These are phyloP conservation scores for Crenichthys baileyi DNA, from an alignment of 2,797 vertebrate species.

Conservation along the genomic window DNA sequence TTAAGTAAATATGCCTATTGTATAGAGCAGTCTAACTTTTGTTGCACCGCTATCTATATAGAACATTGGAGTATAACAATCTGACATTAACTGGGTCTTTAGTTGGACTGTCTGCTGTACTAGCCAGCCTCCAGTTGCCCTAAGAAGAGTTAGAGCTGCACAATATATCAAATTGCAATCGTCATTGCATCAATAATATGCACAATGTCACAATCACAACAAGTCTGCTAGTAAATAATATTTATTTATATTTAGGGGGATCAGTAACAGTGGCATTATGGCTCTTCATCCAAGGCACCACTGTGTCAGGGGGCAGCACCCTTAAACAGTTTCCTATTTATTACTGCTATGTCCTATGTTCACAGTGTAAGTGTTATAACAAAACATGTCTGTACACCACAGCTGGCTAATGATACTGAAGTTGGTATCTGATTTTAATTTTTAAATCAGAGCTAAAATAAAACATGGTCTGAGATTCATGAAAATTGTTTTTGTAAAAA, in stretches of 20 bases:
- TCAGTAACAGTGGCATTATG: not conserved
- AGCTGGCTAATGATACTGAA: not conserved
- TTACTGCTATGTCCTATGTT: no score
- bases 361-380: not conserved
- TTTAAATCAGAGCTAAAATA: not conserved
- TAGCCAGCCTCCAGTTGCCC: not conserved
- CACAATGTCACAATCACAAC: not conserved
- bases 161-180: not conserved
- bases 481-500: no score
- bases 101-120: not conserved
- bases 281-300: no score
- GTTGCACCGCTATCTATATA: not conserved
- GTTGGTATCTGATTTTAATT: not conserved
- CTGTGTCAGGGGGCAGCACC: no score
- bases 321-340: not conserved
- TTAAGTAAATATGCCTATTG: not conserved
- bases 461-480: not conserved
- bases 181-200: not conserved
- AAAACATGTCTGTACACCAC: not conserved
- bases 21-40: not conserved
- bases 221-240: not conserved
- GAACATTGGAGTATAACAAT: not conserved
- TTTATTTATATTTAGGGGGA: no score
- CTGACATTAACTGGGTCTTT: not conserved
- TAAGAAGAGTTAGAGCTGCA: not conserved